Conservation (phyloP, 1,140 invertebrate species). For the Euura lappo region DNA sequence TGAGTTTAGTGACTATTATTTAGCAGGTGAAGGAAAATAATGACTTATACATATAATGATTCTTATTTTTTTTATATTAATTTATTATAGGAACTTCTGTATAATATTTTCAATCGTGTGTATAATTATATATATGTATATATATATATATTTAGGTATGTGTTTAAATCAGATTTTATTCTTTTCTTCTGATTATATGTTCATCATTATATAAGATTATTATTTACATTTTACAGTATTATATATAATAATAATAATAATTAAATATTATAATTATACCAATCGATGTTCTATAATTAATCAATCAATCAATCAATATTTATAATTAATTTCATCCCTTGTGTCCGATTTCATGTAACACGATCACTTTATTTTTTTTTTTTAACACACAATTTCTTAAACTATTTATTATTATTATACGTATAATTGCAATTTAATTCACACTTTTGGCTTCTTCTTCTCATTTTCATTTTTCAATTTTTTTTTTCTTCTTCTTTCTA, state of each 20-base stretch:
- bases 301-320: background rate
- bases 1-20: background rate
- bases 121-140: background rate
- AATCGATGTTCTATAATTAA: too few species aligned
- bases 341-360: background rate
- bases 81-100: constrained; percentile 1
- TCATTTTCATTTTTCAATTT: too few species aligned
- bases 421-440: too few species aligned
- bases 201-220: background rate
- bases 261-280: too few species aligned
- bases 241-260: background rate
- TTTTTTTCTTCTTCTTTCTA: too few species aligned
- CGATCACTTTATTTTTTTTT: background rate
- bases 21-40: background rate
- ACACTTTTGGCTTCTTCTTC: too few species aligned
- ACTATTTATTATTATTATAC: too few species aligned
- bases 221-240: constrained; percentile 1
- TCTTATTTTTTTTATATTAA: background rate
- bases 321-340: background rate
- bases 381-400: too few species aligned
- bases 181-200: background rate
- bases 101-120: background rate
- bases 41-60: background rate
- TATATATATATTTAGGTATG: background rate
- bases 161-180: background rate